A percentile compares a stretch with the other conserved stretches of the same genome.
Conservation (phyloP, 2,797 vertebrate species). For the Odontamblyopus lacepedii region DNA sequence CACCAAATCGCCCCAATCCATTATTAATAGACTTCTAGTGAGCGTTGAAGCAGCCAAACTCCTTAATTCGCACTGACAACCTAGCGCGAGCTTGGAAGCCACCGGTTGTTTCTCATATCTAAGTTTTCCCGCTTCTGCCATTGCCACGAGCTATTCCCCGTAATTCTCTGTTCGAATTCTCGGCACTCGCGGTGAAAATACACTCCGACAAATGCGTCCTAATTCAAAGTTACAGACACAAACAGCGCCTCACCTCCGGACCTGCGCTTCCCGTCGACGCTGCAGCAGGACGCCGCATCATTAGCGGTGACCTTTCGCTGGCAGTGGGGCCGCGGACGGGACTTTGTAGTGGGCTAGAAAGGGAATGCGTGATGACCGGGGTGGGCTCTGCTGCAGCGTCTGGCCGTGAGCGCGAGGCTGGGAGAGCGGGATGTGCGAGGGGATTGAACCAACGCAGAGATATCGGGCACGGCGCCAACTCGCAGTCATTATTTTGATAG, state of each 20-base stretch:
- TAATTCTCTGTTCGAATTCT: slow-evolving; percentile 1
- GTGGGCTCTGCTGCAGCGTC: slow-evolving; percentile 32
- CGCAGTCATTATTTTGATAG: slow-evolving; percentile 20
- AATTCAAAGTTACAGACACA: slow-evolving; percentile 38
- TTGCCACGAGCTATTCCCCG: slow-evolving; percentile 3
- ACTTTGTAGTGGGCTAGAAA: slow-evolving; percentile 72
- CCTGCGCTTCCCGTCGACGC: slow-evolving; percentile 40
- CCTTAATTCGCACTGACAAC: slow-evolving; percentile 70
- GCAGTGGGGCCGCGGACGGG: slow-evolving; percentile 24
- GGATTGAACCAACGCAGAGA: slow-evolving; percentile 17
- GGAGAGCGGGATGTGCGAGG: slow-evolving; percentile 31
- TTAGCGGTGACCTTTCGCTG: slow-evolving; percentile 74
- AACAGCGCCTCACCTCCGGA: slow-evolving; percentile 26
- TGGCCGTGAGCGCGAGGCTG: slow-evolving; percentile 31
- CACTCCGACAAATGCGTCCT: slow-evolving; percentile 17
- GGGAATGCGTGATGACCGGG: slow-evolving; percentile 70
- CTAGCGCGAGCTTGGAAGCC: slow-evolving; percentile 31
- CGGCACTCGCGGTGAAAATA: slow-evolving; percentile 2
- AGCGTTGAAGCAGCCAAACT: slow-evolving; percentile 54
- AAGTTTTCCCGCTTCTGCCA: not conserved
- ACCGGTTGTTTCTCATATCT: slow-evolving; percentile 34
- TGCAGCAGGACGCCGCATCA: slow-evolving; percentile 54
- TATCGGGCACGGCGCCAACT: slow-evolving; percentile 45
- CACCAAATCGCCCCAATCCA: slow-evolving; percentile 36
- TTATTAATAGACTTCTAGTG: slow-evolving; percentile 67